A percentile compares a stretch with the other conserved stretches of the same genome.
Conservation (phyloP, 2,888 invertebrate species). For the Eupithecia dodoneata region DNA sequence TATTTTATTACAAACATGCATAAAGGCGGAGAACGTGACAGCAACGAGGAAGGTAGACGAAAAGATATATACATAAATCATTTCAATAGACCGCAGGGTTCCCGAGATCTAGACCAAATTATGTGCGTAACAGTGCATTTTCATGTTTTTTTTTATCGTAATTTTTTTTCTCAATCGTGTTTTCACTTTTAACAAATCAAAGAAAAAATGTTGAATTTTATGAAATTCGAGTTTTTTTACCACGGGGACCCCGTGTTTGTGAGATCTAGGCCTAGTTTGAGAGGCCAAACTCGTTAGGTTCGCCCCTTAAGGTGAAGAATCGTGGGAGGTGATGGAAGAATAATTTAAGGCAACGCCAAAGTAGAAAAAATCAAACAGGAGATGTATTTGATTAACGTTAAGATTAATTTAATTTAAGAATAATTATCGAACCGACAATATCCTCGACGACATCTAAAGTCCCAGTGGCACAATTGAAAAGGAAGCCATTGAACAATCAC, state of each 20-base stretch:
- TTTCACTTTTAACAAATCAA: no score
- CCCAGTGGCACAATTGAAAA: not conserved
- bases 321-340: not conserved
- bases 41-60: not conserved
- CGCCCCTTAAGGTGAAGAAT: not conserved
- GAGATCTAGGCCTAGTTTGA: no score
- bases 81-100: no score
- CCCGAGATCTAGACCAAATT: no score
- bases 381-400: not conserved
- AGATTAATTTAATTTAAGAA: not conserved
- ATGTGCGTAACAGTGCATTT: no score
- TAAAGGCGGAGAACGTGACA: not conserved
- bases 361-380: not conserved
- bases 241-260: no score
- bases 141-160: no score
- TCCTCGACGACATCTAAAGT: not conserved
- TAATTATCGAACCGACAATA: not conserved
- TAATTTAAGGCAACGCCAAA: not conserved
- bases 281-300: no score
- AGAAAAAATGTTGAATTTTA: no score
- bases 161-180: no score
- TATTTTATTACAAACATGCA: not conserved
- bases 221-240: no score
- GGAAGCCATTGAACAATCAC: conserved; percentile 21
- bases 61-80: not conserved